These are phyloP conservation scores for Battus philenor DNA, from an alignment of 1,140 invertebrate genomes.

Conservation along the genomic window DNA sequence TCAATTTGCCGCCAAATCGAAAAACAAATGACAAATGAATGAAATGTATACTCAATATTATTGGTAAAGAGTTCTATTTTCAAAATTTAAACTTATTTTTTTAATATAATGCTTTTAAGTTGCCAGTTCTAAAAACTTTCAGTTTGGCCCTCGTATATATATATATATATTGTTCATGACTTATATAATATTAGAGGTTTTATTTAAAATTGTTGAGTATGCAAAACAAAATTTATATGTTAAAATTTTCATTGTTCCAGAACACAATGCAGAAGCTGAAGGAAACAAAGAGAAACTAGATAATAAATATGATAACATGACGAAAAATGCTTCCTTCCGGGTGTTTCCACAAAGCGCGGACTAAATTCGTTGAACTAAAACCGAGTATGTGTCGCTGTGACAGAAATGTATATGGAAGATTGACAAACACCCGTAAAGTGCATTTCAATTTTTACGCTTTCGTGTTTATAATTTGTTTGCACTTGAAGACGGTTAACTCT, in stretches of 20 bases:
- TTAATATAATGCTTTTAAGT: too few relatives aligned
- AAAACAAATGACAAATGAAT: too few relatives aligned
- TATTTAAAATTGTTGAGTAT: too few relatives aligned
- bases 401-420: constrained; percentile 20
- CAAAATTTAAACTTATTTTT: too few relatives aligned
- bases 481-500: constrained; percentile 53
- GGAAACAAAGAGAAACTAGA: constrained; percentile 23
- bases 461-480: constrained; percentile 43
- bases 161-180: too few relatives aligned
- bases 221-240: too few relatives aligned
- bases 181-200: too few relatives aligned
- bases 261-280: constrained; percentile 23
- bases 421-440: constrained; percentile 25
- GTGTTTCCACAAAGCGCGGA: constrained; percentile 41
- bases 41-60: too few relatives aligned
- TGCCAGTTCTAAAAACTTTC: too few relatives aligned
- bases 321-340: constrained; percentile 51
- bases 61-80: too few relatives aligned
- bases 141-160: too few relatives aligned
- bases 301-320: constrained; percentile 62
- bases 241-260: constrained; percentile 62
- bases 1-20: too few relatives aligned
- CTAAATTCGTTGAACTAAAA: constrained; percentile 34
- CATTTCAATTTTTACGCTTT: constrained; percentile 50
- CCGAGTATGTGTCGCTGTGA: constrained; percentile 45